These are phyloP conservation scores for Sylvia atricapilla DNA, from an alignment of 2,113 vertebrate species.

Conservation along the genomic window DNA sequence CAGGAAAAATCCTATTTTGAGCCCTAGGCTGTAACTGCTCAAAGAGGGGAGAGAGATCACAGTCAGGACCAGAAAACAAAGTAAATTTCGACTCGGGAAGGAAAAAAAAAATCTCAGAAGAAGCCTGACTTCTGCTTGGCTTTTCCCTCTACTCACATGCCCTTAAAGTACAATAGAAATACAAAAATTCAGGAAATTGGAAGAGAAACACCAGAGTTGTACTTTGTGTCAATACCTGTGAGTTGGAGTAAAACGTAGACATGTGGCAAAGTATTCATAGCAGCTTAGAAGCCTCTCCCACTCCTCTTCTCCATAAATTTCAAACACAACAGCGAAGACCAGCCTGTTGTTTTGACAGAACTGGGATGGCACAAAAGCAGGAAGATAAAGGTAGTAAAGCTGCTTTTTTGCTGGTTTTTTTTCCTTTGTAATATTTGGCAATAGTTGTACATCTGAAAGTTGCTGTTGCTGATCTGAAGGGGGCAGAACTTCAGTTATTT, in stretches of 20 bases:
- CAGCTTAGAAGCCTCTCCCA: not conserved
- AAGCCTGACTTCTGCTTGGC: not conserved
- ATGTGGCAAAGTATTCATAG: not conserved
- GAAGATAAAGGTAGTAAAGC: not conserved
- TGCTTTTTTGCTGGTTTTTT: not conserved
- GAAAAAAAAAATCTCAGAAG: not conserved
- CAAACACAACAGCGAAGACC: rapidly evolving
- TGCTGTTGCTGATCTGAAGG: not conserved
- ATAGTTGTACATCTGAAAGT: not conserved
- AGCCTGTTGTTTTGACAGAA: not conserved
- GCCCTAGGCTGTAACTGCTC: not conserved
- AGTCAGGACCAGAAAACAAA: not conserved
- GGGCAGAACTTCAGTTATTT: not conserved
- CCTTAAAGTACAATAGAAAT: not conserved
- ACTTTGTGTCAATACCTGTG: not conserved
- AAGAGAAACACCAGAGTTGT: not conserved
- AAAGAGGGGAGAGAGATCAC: not conserved
- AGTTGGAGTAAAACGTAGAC: not conserved
- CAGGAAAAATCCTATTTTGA: not conserved
- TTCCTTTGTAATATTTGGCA: not conserved
- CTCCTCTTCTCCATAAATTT: not conserved
- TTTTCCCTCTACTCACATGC: not conserved
- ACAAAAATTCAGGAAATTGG: not conserved
- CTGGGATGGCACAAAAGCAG: not conserved
- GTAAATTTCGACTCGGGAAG: not conserved